phyloP scores from a whole-genome alignment of 2,113 vertebrate species.

The Plectropomus leopardus region DNA sequence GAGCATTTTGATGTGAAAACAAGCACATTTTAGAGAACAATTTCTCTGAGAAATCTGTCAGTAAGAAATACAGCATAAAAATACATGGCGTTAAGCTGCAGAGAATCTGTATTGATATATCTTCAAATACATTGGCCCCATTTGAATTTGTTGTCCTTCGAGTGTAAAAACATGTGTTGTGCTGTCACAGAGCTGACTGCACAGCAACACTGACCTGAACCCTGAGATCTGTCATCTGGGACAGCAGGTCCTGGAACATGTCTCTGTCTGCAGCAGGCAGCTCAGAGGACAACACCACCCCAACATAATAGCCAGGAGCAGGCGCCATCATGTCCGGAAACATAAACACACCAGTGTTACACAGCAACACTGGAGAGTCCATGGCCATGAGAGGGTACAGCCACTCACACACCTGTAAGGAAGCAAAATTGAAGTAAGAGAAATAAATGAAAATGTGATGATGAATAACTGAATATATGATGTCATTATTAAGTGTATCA shows the following conservation, averaged over 20 bases:
- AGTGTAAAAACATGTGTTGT: neutral
- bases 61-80: neutral
- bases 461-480: neutral
- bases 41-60: neutral
- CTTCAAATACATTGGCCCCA: neutral
- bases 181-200: neutral
- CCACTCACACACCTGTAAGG: conserved; percentile 96
- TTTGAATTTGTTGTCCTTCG: neutral
- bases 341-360: conserved; percentile 95
- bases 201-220: conserved; percentile 89
- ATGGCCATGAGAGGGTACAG: conserved; percentile 92
- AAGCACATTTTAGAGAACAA: neutral
- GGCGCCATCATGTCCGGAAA: conserved; percentile 96
- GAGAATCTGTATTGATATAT: neutral
- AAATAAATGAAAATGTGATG: neutral
- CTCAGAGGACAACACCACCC: conserved; percentile 95
- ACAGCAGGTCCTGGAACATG: conserved; percentile 92
- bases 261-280: conserved; percentile 88
- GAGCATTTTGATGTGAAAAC: neutral
- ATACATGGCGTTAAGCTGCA: neutral
- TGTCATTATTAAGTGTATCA: neutral
- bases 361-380: conserved; percentile 93
- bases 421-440: neutral
- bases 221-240: conserved; percentile 94
- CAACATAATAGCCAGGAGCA: conserved; percentile 91